Conservation (phyloP, 2,888 invertebrate species). For the Homarus gammarus region DNA sequence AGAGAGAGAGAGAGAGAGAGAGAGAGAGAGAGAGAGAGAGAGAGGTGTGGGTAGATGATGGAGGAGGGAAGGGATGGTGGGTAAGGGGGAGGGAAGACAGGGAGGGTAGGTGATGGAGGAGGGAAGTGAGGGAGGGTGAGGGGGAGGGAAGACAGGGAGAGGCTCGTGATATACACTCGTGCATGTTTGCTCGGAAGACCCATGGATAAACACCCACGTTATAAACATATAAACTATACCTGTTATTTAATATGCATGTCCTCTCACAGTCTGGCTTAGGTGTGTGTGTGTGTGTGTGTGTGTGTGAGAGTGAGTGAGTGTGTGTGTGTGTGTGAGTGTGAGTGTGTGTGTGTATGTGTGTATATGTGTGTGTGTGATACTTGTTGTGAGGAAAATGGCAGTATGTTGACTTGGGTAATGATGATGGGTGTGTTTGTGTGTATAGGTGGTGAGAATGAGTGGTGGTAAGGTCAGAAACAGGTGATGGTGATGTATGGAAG, state of each 20-base stretch:
- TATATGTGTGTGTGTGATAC: too few species aligned
- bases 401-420: too few species aligned
- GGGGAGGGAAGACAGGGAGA: background rate
- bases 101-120: background rate
- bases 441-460: too few species aligned
- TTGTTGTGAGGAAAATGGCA: too few species aligned
- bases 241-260: background rate
- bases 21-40: background rate
- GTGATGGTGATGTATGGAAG: too few species aligned
- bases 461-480: too few species aligned
- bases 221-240: background rate
- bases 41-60: background rate
- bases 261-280: background rate
- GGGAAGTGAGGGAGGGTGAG: background rate
- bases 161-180: background rate
- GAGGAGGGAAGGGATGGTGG: background rate
- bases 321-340: too few species aligned
- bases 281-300: background rate
- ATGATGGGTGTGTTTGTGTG: too few species aligned
- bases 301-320: background rate
- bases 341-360: too few species aligned
- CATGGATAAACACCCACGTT: background rate
- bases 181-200: background rate
- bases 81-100: background rate
- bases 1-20: background rate